Evolutionary conservation across 2,888 invertebrate species (phyloP).

Genomic region (Coleophora flavipennella): DNA sequence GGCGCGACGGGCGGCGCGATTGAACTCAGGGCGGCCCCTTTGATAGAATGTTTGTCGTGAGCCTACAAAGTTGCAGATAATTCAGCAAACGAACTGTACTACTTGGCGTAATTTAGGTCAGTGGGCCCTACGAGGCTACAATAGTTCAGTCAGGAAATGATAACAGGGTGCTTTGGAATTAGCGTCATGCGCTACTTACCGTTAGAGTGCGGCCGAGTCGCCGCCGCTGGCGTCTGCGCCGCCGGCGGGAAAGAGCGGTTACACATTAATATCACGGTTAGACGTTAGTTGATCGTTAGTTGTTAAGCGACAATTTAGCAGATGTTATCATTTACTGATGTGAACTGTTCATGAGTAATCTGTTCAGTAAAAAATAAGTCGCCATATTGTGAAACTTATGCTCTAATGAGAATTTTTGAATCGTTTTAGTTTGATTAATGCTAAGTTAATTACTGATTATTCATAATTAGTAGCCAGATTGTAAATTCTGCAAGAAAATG

Average conservation of each 20-base stretch:
- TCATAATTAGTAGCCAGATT: no score
- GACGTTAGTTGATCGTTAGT: constrained; percentile 5
- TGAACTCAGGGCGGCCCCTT: no score
- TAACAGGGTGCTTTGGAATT: constrained; percentile 38
- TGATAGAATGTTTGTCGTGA: no score
- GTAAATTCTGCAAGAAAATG: no score
- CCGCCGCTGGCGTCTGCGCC: constrained; percentile 48
- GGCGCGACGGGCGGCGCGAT: no score
- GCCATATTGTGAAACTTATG: no score
- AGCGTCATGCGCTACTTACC: constrained; percentile 56
- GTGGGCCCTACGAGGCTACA: constrained; percentile 5
- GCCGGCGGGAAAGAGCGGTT: constrained; percentile 40
- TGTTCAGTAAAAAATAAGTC: background rate
- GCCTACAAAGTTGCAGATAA: no score
- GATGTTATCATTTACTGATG: constrained; percentile 54
- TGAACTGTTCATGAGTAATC: constrained; percentile 9
- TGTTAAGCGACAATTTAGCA: constrained; percentile 5
- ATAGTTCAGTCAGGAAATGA: constrained; percentile 50
- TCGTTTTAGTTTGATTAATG: no score
- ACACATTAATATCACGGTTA: constrained; percentile 23
- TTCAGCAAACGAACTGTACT: no score
- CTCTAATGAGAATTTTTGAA: no score
- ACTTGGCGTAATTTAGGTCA: constrained; percentile 2
- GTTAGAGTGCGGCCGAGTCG: constrained; percentile 38
- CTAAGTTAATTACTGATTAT: no score